These are phyloP conservation scores for Mastomys natalensis DNA, from an alignment of 2,113 vertebrate genomes.

Conservation along the genomic window DNA sequence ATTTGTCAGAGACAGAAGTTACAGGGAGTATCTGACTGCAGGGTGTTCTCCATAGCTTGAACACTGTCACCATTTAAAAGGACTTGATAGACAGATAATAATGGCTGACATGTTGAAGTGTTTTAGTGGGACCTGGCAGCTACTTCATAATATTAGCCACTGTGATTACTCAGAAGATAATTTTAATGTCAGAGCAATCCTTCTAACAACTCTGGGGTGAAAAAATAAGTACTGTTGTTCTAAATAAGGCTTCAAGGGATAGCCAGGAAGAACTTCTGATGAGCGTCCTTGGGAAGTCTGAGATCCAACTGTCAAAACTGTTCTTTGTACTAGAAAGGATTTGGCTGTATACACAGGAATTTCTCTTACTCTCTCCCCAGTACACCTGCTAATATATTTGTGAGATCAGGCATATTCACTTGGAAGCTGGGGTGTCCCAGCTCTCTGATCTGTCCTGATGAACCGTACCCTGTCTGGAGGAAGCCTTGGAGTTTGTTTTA, in stretches of 20 bases:
- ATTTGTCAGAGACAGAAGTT: too few relatives aligned
- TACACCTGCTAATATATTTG: neutral
- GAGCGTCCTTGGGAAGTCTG: neutral
- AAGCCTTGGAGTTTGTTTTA: neutral
- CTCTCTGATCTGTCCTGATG: too few relatives aligned
- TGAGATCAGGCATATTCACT: neutral
- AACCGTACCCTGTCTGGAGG: neutral
- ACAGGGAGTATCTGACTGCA: neutral
- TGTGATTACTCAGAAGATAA: neutral
- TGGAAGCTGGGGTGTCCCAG: neutral
- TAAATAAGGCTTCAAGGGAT: neutral
- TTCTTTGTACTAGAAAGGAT: neutral
- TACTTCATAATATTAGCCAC: neutral
- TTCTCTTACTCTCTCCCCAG: neutral
- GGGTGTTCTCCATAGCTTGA: accelerated
- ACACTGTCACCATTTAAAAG: neutral
- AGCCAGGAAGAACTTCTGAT: neutral
- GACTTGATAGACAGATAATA: neutral
- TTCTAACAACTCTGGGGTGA: neutral
- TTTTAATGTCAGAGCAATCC: neutral
- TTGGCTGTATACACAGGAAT: neutral
- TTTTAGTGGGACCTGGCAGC: neutral
- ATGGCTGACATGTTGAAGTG: neutral
- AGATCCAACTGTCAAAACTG: accelerated
- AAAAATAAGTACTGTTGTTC: neutral